Conservation (phyloP, 2,113 vertebrate species). For the Ceyx melanurus region DNA sequence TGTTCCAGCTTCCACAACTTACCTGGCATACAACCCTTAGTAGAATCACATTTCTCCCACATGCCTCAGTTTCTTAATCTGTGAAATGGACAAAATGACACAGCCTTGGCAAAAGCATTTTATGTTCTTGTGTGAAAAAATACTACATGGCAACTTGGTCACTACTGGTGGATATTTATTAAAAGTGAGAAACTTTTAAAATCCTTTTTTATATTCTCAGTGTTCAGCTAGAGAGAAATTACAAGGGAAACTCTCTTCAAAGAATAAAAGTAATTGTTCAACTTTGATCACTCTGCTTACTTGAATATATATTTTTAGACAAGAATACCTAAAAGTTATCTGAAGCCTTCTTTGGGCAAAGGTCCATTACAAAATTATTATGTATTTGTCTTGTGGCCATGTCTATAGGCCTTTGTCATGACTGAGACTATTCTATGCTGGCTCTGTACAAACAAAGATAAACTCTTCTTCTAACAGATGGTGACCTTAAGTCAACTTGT, state of each 20-base stretch:
- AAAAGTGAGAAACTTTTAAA: background rate
- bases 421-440: background rate
- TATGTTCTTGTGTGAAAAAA: background rate
- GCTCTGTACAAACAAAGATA: background rate
- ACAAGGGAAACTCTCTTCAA: background rate
- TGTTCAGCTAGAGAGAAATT: background rate
- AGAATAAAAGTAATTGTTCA: background rate
- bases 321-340: background rate
- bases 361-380: background rate
- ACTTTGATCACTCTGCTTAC: background rate
- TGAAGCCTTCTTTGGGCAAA: background rate
- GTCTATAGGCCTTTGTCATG: background rate
- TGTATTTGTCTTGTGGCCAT: background rate
- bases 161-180: background rate
- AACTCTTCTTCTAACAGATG: conserved; percentile 11
- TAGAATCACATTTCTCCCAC: conserved; percentile 13
- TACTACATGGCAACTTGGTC: background rate
- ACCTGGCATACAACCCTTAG: background rate
- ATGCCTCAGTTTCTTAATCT: background rate
- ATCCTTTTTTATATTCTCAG: background rate
- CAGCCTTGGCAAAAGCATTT: background rate
- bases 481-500: conserved; percentile 31
- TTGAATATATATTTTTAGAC: background rate
- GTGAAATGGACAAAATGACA: background rate
- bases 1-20: background rate